Evolutionary conservation across 2,888 invertebrate genomes (phyloP).

Genomic region (Nymphalis urticae): DNA sequence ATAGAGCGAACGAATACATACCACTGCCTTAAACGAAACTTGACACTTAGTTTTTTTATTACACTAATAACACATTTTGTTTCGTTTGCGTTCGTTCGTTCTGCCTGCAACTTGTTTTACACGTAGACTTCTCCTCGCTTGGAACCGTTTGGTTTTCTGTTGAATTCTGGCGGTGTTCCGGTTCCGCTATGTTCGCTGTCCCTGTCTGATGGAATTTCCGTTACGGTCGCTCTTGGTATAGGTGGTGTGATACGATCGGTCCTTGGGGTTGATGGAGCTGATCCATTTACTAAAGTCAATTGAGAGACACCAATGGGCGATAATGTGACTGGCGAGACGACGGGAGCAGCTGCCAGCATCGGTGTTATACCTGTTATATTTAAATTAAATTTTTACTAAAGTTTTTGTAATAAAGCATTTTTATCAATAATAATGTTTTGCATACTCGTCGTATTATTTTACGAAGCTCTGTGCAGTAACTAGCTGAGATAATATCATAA

Average conservation of each 20-base stretch:
- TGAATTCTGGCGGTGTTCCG: conserved; percentile 57
- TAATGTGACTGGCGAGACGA: conserved; percentile 76
- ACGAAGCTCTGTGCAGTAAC: too few species aligned
- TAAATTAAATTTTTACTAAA: neutral
- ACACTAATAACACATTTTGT: conserved; percentile 14
- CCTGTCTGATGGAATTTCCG: conserved; percentile 57
- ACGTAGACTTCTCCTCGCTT: conserved; percentile 76
- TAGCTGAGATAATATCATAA: too few species aligned
- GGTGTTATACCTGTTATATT: conserved; percentile 62
- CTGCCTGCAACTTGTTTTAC: conserved; percentile 40
- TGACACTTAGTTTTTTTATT: neutral
- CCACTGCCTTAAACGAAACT: neutral
- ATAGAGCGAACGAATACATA: neutral
- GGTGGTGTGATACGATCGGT: conserved; percentile 50
- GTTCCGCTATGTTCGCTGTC: conserved; percentile 63
- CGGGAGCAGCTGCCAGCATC: conserved; percentile 73
- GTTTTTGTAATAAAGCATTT: neutral
- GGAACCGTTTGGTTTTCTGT: conserved; percentile 59
- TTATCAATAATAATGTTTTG: too few species aligned
- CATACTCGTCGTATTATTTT: too few species aligned
- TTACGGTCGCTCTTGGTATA: conserved; percentile 52
- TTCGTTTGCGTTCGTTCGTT: neutral
- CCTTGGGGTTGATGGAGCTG: conserved; percentile 74
- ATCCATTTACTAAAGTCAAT: conserved; percentile 76
- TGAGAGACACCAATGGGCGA: conserved; percentile 84